Evolutionary conservation across 2,888 invertebrate species (phyloP), one percentile per base, ranked within the genome.

Genomic region (Hoplodrina ambigua): DNA sequence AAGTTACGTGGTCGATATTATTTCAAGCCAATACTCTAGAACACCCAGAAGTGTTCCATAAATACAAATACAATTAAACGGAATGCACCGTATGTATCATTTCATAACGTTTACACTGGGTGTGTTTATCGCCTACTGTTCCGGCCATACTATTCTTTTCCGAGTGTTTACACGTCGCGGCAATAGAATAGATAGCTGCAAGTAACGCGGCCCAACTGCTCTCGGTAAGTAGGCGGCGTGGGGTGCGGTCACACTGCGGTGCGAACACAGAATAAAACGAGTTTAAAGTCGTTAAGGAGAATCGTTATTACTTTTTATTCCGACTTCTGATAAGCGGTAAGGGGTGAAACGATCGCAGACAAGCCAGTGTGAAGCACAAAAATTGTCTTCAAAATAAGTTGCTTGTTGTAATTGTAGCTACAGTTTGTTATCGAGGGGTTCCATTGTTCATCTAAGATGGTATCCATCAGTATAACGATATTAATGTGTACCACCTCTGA

Each of bases 81-180:
- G 65, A 75, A 71, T 71, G 72, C 83, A 84, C 93, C 93, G 92
- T 85, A 89, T 94, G 94, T 88, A 90, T 87, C 89, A 87, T 92
- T 85, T 94, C 94, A 94, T 94, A 94, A 92, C 89, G 93, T 92
- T 92, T 91, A 91, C 92, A 81, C 90, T 89, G 80, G 58, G 77
- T 83, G 80, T 93, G 89, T 93, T 94, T 93, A 93, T 90, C 87
- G 88, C 86, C 87, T 87, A 88, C 88, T 85, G 88, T 88, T 89
- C 88, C 89, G 87, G 88, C 87, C 89, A 87, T 88, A 88, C 92
- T 91, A 94, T 94, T 94, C 94, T 94, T 94, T 94, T 90, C 90
- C 85, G 69, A 84, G 81, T 94, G 92, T 94, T 94, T 92, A 91
- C 90, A 85, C 85, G 87, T 83, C 88, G 86, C 87, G 82, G 88